Evolutionary conservation across 2,113 vertebrate species (phyloP), one percentile per base, ranked within the genome.

Genomic region (Ctenomys sociabilis): DNA sequence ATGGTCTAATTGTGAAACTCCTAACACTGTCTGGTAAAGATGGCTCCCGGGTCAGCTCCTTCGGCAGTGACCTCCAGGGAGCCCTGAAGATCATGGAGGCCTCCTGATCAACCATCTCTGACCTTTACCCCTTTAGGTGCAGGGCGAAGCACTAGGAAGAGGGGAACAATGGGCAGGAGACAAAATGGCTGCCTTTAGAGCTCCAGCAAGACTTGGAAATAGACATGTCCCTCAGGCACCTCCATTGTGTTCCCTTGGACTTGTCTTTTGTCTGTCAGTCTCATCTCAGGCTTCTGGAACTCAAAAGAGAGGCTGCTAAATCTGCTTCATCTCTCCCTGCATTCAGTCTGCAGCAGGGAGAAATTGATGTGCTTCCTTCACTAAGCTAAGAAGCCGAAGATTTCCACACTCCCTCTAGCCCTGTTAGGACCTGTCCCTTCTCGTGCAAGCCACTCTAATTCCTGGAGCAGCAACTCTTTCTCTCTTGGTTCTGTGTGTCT

Each of bases 21-120:
- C 97, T 98, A 98, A 98, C 97, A 98, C 97, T 98, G 97, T 98
- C 97, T 97, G 97, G 97, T 98, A 97, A 97, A 97, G 97, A 97
- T 98, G 97, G 97, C 96, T 72, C 88, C 97, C 95, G 97, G 96
- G 96, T 59, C 1, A 93, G 97, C 24, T 72, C 57, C 59, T 64
- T 97, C 97, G 0, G 57, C 97, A 54, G 6, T 89, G 96, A 97
- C 93, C 94, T 97, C 90, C 93, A 81, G 40, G 91, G 66, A 83
- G 17, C n/a, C 88, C 89, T 45, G 92, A 94, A 95, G 93, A 97
- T 88, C 78, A 9, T 10, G 81, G 70, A 94, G 85, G 70, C 83
- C 95, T 66, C 90, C 59, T 40, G 92, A 86, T 35, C 49, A 45
- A n/a, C 85, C 12, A 57, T 52, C 63, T 84, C 73, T 93, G 93